These are phyloP conservation scores for Acromyrmex charruanus DNA, from an alignment of 1,140 invertebrate genomes.

Conservation along the genomic window DNA sequence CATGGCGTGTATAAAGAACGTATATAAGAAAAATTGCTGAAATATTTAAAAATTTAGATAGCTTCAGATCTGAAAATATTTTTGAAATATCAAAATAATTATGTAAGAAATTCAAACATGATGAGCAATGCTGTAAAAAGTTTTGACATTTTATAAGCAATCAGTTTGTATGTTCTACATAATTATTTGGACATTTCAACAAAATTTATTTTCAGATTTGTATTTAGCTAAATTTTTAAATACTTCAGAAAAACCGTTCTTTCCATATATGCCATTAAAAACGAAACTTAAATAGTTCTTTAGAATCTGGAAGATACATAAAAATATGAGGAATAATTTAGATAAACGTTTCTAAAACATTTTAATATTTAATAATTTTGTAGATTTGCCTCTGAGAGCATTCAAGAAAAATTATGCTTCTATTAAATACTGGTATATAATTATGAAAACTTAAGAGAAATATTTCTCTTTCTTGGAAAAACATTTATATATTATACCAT, in stretches of 20 bases:
- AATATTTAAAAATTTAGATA: too few species aligned
- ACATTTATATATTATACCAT: neutral
- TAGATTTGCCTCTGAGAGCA: neutral
- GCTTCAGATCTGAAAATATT: too few species aligned
- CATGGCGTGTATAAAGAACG: neutral
- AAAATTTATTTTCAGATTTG: too few species aligned
- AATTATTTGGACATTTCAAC: too few species aligned
- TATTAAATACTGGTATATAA: neutral
- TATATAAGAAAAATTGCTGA: too few species aligned
- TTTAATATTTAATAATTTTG: neutral
- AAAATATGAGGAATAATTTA: neutral
- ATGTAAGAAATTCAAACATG: too few species aligned
- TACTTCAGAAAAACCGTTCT: too few species aligned
- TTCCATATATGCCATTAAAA: neutral
- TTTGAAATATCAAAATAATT: too few species aligned
- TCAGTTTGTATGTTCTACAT: too few species aligned
- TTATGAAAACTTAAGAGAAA: neutral
- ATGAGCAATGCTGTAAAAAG: too few species aligned
- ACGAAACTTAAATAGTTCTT: neutral
- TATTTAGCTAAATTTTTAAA: too few species aligned
- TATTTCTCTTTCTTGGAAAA: constrained; percentile 4
- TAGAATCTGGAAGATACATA: neutral
- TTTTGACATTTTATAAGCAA: too few species aligned
- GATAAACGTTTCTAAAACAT: neutral
- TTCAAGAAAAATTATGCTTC: neutral